Percentiles rank a stretch among this genome's conserved stretches.
phyloP scores from a whole-genome alignment of 1,140 invertebrate genomes.

The Cyclargus thomasi region DNA sequence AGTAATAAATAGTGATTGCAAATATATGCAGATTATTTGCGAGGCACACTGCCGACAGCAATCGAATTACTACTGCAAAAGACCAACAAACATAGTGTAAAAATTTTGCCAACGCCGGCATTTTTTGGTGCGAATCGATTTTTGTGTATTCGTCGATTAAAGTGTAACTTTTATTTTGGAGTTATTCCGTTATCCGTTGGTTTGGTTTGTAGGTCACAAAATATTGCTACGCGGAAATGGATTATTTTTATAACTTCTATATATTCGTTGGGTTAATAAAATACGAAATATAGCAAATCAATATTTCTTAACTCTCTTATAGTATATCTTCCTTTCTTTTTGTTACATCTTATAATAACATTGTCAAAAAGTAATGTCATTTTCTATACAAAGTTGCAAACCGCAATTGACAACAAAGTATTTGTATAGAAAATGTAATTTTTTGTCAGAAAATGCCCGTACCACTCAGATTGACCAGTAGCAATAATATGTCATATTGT shows the following conservation, averaged over 20 bases:
- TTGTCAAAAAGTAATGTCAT: no score
- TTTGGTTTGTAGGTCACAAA: neutral
- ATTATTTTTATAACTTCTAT: neutral
- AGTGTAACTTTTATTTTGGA: constrained; percentile 7
- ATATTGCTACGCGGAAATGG: neutral
- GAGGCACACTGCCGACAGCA: constrained; percentile 36
- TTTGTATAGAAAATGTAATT: no score
- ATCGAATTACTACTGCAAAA: constrained; percentile 49
- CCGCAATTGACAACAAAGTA: no score
- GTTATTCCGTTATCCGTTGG: neutral
- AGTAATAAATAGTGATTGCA: constrained; percentile 39
- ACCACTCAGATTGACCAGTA: no score
- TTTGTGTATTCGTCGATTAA: constrained; percentile 16
- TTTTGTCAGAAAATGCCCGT: no score
- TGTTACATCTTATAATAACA: no score
- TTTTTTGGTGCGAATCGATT: constrained; percentile 7
- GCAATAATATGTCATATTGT: no score
- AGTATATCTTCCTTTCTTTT: no score
- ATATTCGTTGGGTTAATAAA: no score
- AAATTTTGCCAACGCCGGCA: constrained; percentile 27
- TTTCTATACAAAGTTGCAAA: no score
- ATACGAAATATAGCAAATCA: no score
- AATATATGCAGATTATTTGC: constrained; percentile 55
- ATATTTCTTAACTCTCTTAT: no score
- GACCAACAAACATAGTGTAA: constrained; percentile 41